Evolutionary conservation across 64 coral and sea anemone genomes (phyloP).

Genomic region (Porites australiensis): DNA sequence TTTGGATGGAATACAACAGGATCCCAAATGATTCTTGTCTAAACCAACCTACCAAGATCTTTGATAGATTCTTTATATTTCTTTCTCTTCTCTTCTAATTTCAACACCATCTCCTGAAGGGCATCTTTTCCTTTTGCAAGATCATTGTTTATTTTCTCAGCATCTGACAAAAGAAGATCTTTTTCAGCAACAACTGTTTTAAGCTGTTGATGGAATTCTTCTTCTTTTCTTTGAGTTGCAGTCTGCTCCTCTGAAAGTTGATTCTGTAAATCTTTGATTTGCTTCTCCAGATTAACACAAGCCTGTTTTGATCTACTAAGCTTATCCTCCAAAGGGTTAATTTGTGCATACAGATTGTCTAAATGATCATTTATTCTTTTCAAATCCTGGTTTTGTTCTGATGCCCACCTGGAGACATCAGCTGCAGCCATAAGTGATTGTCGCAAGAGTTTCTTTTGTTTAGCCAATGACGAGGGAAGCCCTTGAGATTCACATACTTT

Average conservation of each 20-base stretch:
- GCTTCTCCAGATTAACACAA: slow-evolving; percentile 76
- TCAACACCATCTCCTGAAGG: slow-evolving; percentile 70
- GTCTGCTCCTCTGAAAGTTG: slow-evolving; percentile 57
- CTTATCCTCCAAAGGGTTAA: slow-evolving; percentile 92
- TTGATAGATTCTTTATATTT: slow-evolving; percentile 79
- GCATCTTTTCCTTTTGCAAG: slow-evolving; percentile 80
- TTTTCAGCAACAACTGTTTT: slow-evolving; percentile 82
- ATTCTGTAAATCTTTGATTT: slow-evolving; percentile 76
- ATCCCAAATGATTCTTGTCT: too few relatives aligned
- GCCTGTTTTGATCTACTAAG: slow-evolving; percentile 79
- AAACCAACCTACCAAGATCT: slow-evolving; percentile 64
- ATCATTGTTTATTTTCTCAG: slow-evolving; percentile 69
- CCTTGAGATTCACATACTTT: slow-evolving; percentile 98
- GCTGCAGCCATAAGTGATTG: slow-evolving; percentile 94
- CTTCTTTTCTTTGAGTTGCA: slow-evolving; percentile 54
- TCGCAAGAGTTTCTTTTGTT: slow-evolving; percentile 92
- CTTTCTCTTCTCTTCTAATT: slow-evolving; percentile 65
- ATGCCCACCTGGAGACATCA: slow-evolving; percentile 94
- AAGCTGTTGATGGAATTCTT: slow-evolving; percentile 61
- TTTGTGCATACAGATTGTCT: slow-evolving; percentile 98
- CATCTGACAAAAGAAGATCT: slow-evolving; percentile 69
- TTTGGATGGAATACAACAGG: too few relatives aligned
- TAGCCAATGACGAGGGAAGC: slow-evolving; percentile 96
- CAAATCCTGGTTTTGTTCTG: slow-evolving; percentile 96
- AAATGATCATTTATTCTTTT: slow-evolving; percentile 93